Conservation (phyloP, 2,113 vertebrate species). For the Rallus limicola region DNA sequence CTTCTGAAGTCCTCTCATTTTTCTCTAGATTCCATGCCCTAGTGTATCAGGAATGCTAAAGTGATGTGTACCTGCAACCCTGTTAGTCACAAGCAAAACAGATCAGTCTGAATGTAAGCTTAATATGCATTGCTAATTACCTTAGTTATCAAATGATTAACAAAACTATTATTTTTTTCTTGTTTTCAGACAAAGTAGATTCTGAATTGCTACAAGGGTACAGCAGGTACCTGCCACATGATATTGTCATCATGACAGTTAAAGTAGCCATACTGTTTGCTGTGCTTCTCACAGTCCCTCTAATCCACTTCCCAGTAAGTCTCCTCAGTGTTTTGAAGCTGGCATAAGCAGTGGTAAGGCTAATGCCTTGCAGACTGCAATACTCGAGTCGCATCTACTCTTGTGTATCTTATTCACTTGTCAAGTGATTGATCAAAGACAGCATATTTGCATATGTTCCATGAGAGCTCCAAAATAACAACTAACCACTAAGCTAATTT, state of each 20-base stretch:
- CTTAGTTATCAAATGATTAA: background rate
- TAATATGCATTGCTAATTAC: background rate
- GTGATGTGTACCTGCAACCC: rapidly evolving
- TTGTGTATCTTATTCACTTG: conserved; percentile 75
- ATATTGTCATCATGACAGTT: conserved; percentile 85
- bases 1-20: background rate
- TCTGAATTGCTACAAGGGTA: conserved; percentile 89
- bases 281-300: conserved; percentile 90
- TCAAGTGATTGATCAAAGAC: conserved; percentile 77
- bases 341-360: background rate
- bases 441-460: conserved; percentile 67
- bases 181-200: conserved; percentile 82
- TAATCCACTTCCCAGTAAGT: conserved; percentile 97
- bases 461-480: conserved; percentile 72
- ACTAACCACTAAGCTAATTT: conserved; percentile 74
- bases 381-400: conserved; percentile 53
- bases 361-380: conserved; percentile 76
- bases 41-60: background rate
- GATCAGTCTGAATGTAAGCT: background rate
- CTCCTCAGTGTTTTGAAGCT: conserved; percentile 4
- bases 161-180: conserved; percentile 8
- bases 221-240: conserved; percentile 81
- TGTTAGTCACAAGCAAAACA: background rate
- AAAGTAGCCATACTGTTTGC: conserved; percentile 87
- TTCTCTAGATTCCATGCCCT: background rate